These are phyloP conservation scores for Periphyllus acericola DNA, from an alignment of 2,888 invertebrate genomes.

Conservation along the genomic window DNA sequence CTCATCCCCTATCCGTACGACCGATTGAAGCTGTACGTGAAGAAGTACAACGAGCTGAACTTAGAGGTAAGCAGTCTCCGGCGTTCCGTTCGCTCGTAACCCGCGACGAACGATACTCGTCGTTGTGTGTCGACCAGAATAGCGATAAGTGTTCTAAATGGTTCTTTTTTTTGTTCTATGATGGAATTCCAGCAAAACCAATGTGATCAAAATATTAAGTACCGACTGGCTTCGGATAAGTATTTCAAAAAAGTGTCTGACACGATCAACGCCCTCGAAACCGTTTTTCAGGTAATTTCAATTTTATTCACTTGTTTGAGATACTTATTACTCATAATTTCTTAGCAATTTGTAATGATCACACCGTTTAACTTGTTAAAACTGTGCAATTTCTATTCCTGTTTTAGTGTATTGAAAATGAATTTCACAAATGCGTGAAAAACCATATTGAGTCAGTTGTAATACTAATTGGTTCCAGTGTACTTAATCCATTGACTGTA, in stretches of 20 bases:
- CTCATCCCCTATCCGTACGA: constrained; percentile 68
- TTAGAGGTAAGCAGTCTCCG: constrained; percentile 11
- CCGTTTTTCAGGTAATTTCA: constrained; percentile 63
- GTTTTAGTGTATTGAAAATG: constrained; percentile 51
- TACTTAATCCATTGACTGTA: constrained; percentile 67
- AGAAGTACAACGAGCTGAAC: constrained; percentile 65
- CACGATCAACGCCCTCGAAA: constrained; percentile 63
- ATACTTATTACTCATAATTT: background rate
- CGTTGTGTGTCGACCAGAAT: no score
- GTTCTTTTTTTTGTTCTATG: no score
- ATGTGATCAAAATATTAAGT: constrained; percentile 21
- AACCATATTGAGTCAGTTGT: constrained; percentile 66
- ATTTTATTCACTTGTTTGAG: no score
- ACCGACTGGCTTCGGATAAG: constrained; percentile 62
- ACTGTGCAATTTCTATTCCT: background rate
- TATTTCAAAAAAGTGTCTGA: constrained; percentile 63
- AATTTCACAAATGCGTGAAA: constrained; percentile 12
- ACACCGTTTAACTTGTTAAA: no score
- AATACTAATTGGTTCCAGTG: constrained; percentile 67
- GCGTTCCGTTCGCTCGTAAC: no score
- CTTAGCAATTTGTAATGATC: no score
- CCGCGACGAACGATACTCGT: no score
- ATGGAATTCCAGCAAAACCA: constrained; percentile 6
- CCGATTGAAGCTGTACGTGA: constrained; percentile 65
- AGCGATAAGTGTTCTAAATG: no score